Conservation (phyloP, 2,113 vertebrate species). For the Silurus glanis region DNA sequence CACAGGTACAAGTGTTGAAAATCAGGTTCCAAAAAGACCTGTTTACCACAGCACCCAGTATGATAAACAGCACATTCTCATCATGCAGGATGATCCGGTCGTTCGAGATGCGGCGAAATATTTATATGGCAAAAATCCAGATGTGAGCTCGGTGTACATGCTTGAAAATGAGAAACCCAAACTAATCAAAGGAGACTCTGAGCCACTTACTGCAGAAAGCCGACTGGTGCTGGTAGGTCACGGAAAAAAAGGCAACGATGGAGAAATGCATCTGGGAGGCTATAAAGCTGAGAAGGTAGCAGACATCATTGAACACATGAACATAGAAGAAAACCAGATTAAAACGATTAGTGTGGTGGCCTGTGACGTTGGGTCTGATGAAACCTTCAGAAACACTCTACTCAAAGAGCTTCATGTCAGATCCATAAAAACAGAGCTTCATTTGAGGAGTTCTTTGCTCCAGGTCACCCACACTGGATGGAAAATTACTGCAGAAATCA, state of each 20-base stretch:
- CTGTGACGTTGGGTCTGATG: conserved; percentile 55
- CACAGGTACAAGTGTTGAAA: not conserved
- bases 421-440: conserved; percentile 52
- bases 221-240: conserved; percentile 58
- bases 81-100: conserved; percentile 36
- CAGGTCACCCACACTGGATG: conserved; percentile 53
- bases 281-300: conserved; percentile 9
- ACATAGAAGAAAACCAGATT: conserved; percentile 36
- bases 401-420: conserved; percentile 39
- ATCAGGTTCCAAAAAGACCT: conserved; percentile 23
- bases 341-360: conserved; percentile 56
- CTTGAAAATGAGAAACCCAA: conserved; percentile 47
- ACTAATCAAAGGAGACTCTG: conserved; percentile 41
- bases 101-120: conserved; percentile 33
- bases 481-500: conserved; percentile 50
- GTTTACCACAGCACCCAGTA: conserved; percentile 53
- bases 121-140: conserved; percentile 49
- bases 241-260: not conserved
- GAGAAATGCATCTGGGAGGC: conserved; percentile 44
- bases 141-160: conserved; percentile 48
- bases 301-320: conserved; percentile 12
- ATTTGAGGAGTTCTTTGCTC: conserved; percentile 14
- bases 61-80: conserved; percentile 57
- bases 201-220: conserved; percentile 53
- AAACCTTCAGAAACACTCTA: not conserved